Evolutionary conservation across 2,113 vertebrate genomes (phyloP).

Genomic region (Probosciger aterrimus): DNA sequence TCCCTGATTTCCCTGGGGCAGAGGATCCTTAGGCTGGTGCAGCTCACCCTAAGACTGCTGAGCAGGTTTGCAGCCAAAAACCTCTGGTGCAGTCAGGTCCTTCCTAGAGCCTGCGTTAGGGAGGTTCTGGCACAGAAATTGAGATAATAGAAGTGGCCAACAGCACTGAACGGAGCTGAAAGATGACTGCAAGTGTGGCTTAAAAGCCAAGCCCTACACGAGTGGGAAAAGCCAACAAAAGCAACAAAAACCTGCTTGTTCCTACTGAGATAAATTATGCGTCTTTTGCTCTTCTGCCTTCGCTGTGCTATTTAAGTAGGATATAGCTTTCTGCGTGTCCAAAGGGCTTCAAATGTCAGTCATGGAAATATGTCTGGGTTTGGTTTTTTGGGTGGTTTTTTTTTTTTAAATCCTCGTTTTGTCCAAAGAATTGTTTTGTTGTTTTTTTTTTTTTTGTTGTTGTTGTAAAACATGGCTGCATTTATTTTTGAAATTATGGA

Average conservation of each 20-base stretch:
- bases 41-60: background rate
- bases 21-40: too few relatives aligned
- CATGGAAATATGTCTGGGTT: background rate
- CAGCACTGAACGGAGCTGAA: background rate
- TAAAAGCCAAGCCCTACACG: background rate
- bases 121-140: background rate
- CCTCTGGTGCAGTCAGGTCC: background rate
- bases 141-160: background rate
- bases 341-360: background rate
- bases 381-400: background rate
- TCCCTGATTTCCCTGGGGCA: background rate
- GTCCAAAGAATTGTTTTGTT: background rate
- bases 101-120: background rate
- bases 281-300: background rate
- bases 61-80: background rate
- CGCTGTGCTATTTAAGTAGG: accelerated
- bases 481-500: background rate
- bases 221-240: background rate
- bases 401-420: background rate
- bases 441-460: too few relatives aligned
- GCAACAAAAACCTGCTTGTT: background rate
- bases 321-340: background rate
- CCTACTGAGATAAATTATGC: accelerated
- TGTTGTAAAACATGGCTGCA: background rate
- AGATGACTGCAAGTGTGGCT: background rate